phyloP scores from a whole-genome alignment of 2,113 vertebrate species.

The Talpa occidentalis region DNA sequence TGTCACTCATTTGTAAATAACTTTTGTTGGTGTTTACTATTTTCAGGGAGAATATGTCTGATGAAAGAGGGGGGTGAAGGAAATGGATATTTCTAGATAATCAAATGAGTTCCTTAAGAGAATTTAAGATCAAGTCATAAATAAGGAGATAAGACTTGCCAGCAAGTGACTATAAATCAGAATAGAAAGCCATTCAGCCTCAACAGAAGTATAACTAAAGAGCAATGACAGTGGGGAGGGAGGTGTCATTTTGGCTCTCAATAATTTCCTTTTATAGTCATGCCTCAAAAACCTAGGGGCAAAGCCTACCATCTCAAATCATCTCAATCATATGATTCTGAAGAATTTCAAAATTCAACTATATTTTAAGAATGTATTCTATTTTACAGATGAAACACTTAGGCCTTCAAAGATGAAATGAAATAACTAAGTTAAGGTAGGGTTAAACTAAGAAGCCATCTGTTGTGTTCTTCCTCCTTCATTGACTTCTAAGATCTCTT shows the following conservation, averaged over 20 bases:
- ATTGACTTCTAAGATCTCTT: neutral
- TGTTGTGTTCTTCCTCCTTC: neutral
- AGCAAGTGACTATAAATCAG: neutral
- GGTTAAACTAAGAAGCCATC: constrained; percentile 38
- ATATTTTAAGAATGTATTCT: constrained; percentile 22
- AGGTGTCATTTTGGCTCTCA: neutral
- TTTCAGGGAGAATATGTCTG: neutral
- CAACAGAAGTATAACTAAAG: neutral
- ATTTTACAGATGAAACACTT: neutral
- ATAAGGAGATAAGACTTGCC: neutral
- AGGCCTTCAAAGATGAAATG: neutral
- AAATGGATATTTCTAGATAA: neutral
- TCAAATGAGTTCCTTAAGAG: constrained; percentile 24
- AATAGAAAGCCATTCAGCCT: neutral
- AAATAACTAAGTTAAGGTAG: neutral
- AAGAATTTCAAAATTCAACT: constrained; percentile 14
- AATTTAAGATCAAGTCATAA: constrained; percentile 22
- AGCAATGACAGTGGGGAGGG: neutral
- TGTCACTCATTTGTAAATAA: constrained; percentile 16
- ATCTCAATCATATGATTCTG: neutral
- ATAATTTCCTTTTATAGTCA: neutral
- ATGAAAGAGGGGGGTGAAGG: neutral
- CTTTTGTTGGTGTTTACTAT: neutral
- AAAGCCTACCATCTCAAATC: neutral
- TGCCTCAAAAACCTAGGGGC: neutral